Evolutionary conservation across 2,888 invertebrate genomes (phyloP), one percentile per base, ranked within the genome.

Genomic region (Ophion costatus): DNA sequence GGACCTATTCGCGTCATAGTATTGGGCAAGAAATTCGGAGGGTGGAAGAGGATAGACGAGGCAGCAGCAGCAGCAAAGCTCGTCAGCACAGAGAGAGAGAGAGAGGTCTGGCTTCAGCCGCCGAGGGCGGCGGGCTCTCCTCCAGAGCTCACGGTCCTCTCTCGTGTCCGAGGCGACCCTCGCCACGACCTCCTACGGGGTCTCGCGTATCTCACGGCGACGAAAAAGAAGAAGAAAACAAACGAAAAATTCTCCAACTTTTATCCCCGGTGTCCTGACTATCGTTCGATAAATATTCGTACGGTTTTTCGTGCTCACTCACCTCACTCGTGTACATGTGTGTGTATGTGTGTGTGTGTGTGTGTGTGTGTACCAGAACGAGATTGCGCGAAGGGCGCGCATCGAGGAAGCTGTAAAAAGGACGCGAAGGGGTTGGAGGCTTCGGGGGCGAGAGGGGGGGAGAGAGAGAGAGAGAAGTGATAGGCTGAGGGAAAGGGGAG

Each of bases 61-160:
- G 51, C 14, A 51, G 51, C 14, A 14, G 51, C 45, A 33, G 38
- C 38, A 45, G 17, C 24, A 17, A 42, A 33, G 29, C 57, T 59
- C 45, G 42, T 69, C 33, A 51, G 10, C 45, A 61, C 29, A 73
- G 66, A 70, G 57, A 59, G 78, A 70, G 57, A 59, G 78, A 75
- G 81, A 81, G 81, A 70, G 82, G 84, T 80, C 76, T 85, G 82
- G 82, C 82, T 80, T 56, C 45, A 85, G 85, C 82, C 85, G 82
- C 82, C 85, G 85, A 83, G 64, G 85, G 85, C 82, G 82, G 82
- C 80, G 82, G 80, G 82, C 82, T 85, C 80, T 80, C 82, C 81
- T 82, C 73, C 63, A 76, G 85, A 85, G 85, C 85, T 67, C 66
- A 45, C 67, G 64, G 45, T 24, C 69, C 33, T 69, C 71, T 51